Percentiles rank a stretch among this genome's conserved stretches.
Conservation (phyloP, 2,113 vertebrate species). For the Campylorhamphus procurvoides region DNA sequence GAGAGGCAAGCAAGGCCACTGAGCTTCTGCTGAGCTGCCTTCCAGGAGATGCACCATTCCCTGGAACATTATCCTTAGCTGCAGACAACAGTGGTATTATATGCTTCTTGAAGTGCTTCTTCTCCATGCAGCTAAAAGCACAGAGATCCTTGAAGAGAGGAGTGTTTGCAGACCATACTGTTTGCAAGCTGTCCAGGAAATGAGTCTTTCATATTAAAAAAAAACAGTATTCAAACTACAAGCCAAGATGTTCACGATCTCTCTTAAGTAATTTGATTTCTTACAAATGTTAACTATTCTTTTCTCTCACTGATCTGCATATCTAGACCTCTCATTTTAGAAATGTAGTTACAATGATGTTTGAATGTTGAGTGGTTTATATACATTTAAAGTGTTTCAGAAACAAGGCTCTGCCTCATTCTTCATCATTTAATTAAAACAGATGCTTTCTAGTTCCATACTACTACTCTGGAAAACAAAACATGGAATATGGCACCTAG, state of each 20-base stretch:
- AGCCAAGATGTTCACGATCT: neutral
- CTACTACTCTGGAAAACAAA: neutral
- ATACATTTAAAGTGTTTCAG: neutral
- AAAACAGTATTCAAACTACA: neutral
- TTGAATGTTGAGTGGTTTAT: neutral
- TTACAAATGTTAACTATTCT: neutral
- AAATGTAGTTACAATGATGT: neutral
- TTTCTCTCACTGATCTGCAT: neutral
- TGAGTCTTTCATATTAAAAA: neutral
- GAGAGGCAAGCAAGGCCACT: neutral
- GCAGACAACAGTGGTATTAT: neutral
- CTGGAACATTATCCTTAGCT: neutral
- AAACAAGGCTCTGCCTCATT: neutral
- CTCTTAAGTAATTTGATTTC: neutral
- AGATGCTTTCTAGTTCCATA: neutral
- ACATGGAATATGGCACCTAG: rapidly evolving
- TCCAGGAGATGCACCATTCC: neutral
- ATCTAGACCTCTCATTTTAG: neutral
- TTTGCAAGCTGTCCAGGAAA: conserved; percentile 58
- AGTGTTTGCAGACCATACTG: neutral
- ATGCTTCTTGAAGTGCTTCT: neutral
- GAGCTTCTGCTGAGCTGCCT: neutral
- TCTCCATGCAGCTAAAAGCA: neutral
- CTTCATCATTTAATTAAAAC: neutral
- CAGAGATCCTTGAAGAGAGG: neutral